Evolutionary conservation across 2,113 vertebrate genomes (phyloP).

Genomic region (Barbus barbus): DNA sequence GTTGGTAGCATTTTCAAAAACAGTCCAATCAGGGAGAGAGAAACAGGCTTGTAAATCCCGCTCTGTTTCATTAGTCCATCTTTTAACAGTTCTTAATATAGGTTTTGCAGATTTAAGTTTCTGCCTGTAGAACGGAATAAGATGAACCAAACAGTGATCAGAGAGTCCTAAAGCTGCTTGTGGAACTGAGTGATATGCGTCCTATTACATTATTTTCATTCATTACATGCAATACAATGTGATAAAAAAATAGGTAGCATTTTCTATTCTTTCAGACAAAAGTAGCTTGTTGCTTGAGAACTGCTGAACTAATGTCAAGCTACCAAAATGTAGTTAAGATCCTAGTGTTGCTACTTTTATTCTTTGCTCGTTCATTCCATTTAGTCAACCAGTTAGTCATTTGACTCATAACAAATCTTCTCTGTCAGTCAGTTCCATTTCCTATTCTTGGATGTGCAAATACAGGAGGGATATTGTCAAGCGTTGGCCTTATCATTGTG

Average conservation of each 20-base stretch:
- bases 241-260: not conserved
- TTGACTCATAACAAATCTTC: not conserved
- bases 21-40: no score
- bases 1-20: no score
- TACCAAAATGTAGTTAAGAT: not conserved
- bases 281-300: no score
- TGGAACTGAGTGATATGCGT: no score
- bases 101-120: no score
- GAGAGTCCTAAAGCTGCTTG: no score
- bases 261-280: not conserved
- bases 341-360: not conserved
- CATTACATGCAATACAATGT: not conserved
- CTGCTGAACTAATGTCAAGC: not conserved
- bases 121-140: no score
- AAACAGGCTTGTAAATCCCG: no score
- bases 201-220: no score
- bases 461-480: conserved; percentile 26
- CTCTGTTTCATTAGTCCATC: no score
- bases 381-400: not conserved
- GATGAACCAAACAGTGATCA: no score
- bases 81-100: no score
- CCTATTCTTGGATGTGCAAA: conserved; percentile 15
- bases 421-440: conserved; percentile 20
- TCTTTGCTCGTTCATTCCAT: not conserved
- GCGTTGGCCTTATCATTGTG: conserved; percentile 16